Evolutionary conservation across 2,113 vertebrate species (phyloP).

Genomic region (Nymphicus hollandicus): DNA sequence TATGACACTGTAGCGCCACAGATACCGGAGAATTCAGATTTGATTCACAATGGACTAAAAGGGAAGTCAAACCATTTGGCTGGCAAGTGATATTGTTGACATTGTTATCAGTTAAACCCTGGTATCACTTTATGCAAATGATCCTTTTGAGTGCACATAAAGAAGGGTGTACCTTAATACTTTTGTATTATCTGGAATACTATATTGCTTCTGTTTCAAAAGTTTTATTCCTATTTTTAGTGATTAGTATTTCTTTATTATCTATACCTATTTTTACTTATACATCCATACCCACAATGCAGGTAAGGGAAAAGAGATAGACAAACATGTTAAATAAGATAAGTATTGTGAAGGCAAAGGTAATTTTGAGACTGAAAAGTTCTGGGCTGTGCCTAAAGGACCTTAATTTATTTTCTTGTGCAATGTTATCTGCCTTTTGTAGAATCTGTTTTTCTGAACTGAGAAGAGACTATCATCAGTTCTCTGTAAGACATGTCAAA

Average conservation of each 20-base stretch:
- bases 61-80: not conserved
- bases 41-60: not conserved
- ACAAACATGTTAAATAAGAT: not conserved
- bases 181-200: not conserved
- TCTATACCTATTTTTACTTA: not conserved
- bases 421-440: not conserved
- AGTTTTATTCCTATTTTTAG: not conserved
- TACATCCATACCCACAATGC: not conserved
- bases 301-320: not conserved
- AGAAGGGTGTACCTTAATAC: not conserved
- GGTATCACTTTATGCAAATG: not conserved
- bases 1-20: accelerated
- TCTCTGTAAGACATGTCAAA: not conserved
- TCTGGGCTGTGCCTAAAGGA: not conserved
- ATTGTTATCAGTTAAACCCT: not conserved
- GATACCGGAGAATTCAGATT: not conserved
- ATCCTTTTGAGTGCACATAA: not conserved
- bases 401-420: not conserved
- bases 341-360: not conserved
- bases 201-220: not conserved
- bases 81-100: not conserved
- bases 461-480: not conserved
- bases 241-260: not conserved
- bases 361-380: not conserved
- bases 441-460: not conserved